These are phyloP conservation scores for Menidia menidia DNA, from an alignment of 2,797 vertebrate genomes.

Conservation along the genomic window DNA sequence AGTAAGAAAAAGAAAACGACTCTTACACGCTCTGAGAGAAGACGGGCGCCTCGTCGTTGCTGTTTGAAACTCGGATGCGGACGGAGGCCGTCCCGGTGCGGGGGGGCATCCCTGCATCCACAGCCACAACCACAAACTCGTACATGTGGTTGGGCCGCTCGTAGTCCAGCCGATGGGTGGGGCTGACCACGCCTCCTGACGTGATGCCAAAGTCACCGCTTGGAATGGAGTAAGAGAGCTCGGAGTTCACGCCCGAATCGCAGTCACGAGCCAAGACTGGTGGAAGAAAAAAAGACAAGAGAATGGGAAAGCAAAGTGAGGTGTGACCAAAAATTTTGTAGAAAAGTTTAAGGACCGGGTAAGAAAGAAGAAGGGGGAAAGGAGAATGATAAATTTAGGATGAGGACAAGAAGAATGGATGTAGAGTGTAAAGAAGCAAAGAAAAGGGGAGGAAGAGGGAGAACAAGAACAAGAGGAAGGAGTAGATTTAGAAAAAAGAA, in stretches of 20 bases:
- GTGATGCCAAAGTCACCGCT: slow-evolving; percentile 88
- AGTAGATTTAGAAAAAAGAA: no score
- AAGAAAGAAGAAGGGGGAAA: no score
- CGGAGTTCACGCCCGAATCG: slow-evolving; percentile 88
- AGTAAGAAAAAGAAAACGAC: background rate
- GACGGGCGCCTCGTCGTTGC: slow-evolving; percentile 88
- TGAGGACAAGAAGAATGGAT: no score
- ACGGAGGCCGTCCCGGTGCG: slow-evolving; percentile 89
- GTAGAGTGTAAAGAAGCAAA: background rate
- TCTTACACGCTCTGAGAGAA: slow-evolving; percentile 90
- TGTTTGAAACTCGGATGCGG: slow-evolving; percentile 86
- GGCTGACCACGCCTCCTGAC: slow-evolving; percentile 83
- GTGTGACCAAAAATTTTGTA: no score
- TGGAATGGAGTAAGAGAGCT: slow-evolving; percentile 88
- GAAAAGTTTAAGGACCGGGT: no score
- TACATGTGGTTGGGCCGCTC: slow-evolving; percentile 90
- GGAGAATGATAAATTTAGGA: no score
- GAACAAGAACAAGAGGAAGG: no score
- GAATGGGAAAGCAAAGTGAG: background rate
- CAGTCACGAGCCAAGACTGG: slow-evolving; percentile 89
- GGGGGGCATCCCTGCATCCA: slow-evolving; percentile 86
- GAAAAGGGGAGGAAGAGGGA: background rate
- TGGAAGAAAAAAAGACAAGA: background rate
- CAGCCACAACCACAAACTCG: slow-evolving; percentile 89
- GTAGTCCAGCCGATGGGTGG: slow-evolving; percentile 86